Evolutionary conservation across 2,113 vertebrate species (phyloP), one percentile per base, ranked within the genome.

Genomic region (Athene noctua): DNA sequence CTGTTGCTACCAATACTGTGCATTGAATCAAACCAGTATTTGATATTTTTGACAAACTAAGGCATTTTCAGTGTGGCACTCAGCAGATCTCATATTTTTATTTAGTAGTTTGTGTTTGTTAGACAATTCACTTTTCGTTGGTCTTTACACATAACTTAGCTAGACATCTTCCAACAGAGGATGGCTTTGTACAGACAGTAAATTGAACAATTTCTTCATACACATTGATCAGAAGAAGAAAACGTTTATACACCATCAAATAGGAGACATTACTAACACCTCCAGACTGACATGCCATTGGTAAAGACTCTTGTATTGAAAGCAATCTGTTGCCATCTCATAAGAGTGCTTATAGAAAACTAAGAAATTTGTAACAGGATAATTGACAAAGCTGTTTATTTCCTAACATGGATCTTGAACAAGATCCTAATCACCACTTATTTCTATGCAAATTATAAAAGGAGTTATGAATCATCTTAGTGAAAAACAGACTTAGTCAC

Each of bases 401-500:
- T 94, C 54, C 58, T 75, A 92, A 85, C 63, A 66, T 73, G 54
- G 49, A 75, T 81, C 73, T 78, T 84, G 63, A 93, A 67, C 25
- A 77, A 81, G 61, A 83, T 84, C 13, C 5, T 92, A 80, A 92
- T 94, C 54, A 79, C 58, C 16, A 83, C 21, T 94, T 94, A 77
- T 81, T 96, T 91, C 73, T 70, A 66, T 78, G 92, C 42, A 88
- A 72, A 94, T 75, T 32, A 52, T 83, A 90, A 85, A 93, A 89
- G 15, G 67, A 91, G 7, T 75, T 94, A 88, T 96, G 88, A 96
- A 90, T 95, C 91, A 88, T 68, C 38, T 57, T 46, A 47, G 57
- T 62, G 34, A 92, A 93, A 95, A 95, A 42, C 36, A 95, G 62
- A 87, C 49, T 95, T 89, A 96, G 71, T 96, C 71, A 88, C n/a